Evolutionary conservation across 2,797 vertebrate species (phyloP).

Genomic region (Hippopotamyrus pictus): DNA sequence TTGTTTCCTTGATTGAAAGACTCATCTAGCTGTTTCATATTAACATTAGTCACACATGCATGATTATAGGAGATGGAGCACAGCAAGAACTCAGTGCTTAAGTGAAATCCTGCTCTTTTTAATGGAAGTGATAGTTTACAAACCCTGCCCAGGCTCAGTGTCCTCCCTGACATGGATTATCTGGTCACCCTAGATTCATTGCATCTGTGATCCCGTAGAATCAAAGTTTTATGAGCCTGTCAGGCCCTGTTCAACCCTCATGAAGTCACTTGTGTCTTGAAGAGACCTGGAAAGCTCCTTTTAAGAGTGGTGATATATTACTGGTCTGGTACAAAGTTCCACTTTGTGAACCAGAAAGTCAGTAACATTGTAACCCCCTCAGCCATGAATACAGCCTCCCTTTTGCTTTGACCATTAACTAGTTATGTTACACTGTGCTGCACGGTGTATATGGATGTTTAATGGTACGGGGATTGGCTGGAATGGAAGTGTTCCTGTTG

Average conservation of each 20-base stretch:
- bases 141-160: not conserved
- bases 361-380: not conserved
- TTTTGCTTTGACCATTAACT: not conserved
- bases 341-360: not conserved
- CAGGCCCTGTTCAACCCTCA: not conserved
- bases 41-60: not conserved
- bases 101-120: not conserved
- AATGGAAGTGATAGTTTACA: not conserved
- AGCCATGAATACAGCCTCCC: not conserved
- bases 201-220: not conserved
- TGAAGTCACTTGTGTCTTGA: not conserved
- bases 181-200: not conserved
- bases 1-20: not conserved
- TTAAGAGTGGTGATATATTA: not conserved
- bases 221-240: not conserved
- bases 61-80: not conserved
- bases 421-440: not conserved
- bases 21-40: not conserved
- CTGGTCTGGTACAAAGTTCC: constrained; percentile 14
- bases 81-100: not conserved
- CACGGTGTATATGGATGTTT: not conserved
- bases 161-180: not conserved
- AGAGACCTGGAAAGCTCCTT: not conserved
- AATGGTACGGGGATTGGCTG: not conserved
- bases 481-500: not conserved